phyloP scores from a whole-genome alignment of 2,113 vertebrate species.

The Tyto alba region DNA sequence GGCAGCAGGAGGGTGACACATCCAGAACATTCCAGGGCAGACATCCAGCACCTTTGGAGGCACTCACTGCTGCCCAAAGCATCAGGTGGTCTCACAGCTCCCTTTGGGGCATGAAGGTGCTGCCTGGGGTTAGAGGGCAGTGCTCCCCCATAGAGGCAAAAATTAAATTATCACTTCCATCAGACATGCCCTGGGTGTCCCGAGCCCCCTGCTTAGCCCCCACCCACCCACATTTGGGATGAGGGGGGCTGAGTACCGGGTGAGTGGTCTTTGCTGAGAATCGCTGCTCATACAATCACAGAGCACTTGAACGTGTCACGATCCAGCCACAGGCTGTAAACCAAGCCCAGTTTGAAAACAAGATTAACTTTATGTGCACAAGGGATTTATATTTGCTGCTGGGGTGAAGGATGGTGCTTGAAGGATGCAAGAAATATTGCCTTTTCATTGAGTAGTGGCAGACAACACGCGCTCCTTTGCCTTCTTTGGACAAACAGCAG shows the following conservation, averaged over 20 bases:
- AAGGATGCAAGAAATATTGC: not conserved
- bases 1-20: not conserved
- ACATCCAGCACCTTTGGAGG: not conserved
- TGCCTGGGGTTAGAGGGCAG: not conserved
- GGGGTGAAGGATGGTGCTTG: not conserved
- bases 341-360: not conserved
- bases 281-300: not conserved
- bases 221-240: not conserved
- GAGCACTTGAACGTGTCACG: not conserved
- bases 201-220: not conserved
- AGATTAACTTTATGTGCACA: not conserved
- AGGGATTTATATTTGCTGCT: not conserved
- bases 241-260: not conserved
- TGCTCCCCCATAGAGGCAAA: not conserved
- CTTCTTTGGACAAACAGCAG: not conserved
- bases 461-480: rapidly evolving
- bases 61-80: not conserved
- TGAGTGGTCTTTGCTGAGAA: not conserved
- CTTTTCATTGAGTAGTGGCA: not conserved
- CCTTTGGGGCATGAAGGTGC: not conserved
- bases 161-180: not conserved
- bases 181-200: not conserved
- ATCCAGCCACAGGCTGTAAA: not conserved
- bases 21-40: not conserved
- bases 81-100: rapidly evolving